Percentiles rank a stretch among this genome's conserved stretches.
Evolutionary conservation across 1,140 invertebrate genomes (phyloP).

Genomic region (Anoplolepis gracilipes): DNA sequence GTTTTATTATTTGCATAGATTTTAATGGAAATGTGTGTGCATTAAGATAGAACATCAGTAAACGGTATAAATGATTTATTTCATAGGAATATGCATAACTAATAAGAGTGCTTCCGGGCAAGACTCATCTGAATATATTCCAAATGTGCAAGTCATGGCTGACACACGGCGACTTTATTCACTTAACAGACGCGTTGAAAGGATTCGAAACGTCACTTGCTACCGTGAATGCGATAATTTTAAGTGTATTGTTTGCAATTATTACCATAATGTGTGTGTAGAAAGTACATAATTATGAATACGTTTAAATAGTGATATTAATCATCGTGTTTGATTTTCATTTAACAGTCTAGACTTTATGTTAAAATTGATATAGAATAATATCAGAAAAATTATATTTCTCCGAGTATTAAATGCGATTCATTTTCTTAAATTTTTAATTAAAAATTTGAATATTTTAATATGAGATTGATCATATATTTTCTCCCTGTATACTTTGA

Average conservation of each 20-base stretch:
- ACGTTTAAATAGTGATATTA: neutral
- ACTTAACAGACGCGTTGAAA: slow-evolving; percentile 4
- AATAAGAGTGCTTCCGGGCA: neutral
- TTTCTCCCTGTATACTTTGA: neutral
- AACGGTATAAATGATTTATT: neutral
- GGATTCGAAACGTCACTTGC: neutral
- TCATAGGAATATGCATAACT: neutral
- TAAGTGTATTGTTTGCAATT: neutral
- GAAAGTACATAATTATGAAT: neutral
- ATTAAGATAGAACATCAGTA: neutral
- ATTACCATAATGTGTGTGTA: neutral
- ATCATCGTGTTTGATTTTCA: neutral
- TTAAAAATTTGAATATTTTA: too few relatives aligned
- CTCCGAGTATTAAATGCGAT: neutral
- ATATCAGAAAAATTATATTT: neutral
- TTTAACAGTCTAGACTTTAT: neutral
- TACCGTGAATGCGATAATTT: neutral
- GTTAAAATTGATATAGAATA: neutral
- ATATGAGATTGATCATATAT: too few relatives aligned
- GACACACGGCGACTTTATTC: slow-evolving; percentile 15
- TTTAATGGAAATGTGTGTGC: neutral
- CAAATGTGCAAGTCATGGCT: neutral
- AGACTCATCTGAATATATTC: neutral
- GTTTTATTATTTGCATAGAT: neutral
- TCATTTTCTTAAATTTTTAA: too few relatives aligned